Evolutionary conservation across 2,113 vertebrate genomes (phyloP), one percentile per base, ranked within the genome.

Genomic region (Harpagus bidentatus): DNA sequence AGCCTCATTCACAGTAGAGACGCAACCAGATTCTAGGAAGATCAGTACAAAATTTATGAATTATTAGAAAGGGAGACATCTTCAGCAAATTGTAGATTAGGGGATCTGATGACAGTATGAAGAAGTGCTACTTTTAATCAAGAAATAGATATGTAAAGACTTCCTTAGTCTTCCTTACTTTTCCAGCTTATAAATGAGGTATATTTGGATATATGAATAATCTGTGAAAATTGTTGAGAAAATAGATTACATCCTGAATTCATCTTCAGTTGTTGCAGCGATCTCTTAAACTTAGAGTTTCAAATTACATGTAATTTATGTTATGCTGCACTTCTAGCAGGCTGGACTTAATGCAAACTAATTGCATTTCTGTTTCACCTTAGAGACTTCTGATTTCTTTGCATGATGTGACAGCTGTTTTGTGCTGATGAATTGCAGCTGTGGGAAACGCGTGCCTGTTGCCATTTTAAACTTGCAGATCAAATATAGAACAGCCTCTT

Each of bases 401-500:
- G 94, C 93, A 80, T 88, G 93, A 96, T 93, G 86, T 94, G 96
- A 94, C 95, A 97, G 95, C 97, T 97, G 96, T 48, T 97, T 95
- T 91, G 93, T 82, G 92, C 78, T 96, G 94, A 97, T 97, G 97
- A 94, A 97, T 93, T 91, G 94, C 95, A 97, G 95, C 96, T 93
- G 93, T 88, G 97, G 94, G 95, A 94, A 95, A 72, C 28, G 52
- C 3, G 61, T 96, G 89, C 95, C 91, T 95, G 91, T 95, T 97
- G 91, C 95, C 95, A 92, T 96, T 96, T 96, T 93, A 95, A 94
- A 91, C 89, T 97, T 77, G 89, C 84, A 88, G 91, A 93, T 95
- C 95, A 96, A 86, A 96, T 95, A 91, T 72, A 96, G 94, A 95
- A 36, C 85, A 96, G 85, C 82, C 92, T 96, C 92, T 95, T 92